Conservation (phyloP, 2,113 vertebrate species). For the Actenoides lindsayi region DNA sequence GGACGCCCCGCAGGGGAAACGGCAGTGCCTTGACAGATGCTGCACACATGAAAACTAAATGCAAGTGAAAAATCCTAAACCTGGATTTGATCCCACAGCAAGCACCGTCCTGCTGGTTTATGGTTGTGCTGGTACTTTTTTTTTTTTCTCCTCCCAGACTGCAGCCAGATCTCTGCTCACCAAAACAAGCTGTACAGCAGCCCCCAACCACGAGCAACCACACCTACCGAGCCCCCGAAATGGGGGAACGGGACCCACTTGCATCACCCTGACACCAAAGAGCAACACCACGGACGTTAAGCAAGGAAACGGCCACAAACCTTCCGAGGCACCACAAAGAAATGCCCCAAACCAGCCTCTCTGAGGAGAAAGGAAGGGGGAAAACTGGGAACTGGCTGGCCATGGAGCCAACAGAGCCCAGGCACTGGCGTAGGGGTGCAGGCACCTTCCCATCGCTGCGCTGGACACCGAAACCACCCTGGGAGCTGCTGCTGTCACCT, state of each 20-base stretch:
- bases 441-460: background rate
- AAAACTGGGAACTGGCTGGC: background rate
- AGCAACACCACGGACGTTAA: background rate
- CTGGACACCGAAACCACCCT: rapidly evolving
- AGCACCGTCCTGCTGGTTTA: background rate
- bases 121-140: too few relatives aligned
- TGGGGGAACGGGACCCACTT: background rate
- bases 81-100: background rate
- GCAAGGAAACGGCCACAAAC: background rate
- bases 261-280: background rate
- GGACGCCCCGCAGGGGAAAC: background rate
- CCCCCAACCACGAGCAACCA: rapidly evolving
- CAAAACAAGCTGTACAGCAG: rapidly evolving
- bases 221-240: background rate
- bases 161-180: background rate
- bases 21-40: rapidly evolving
- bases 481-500: background rate
- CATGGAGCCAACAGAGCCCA: background rate
- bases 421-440: rapidly evolving
- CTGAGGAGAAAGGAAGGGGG: background rate
- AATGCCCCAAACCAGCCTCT: background rate
- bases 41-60: background rate
- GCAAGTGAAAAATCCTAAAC: background rate
- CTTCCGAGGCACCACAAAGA: background rate
- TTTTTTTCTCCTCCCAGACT: background rate